Base-by-base conservation (phyloP, 2,888 invertebrate genomes). In the Phorcus lineatus region DNA sequence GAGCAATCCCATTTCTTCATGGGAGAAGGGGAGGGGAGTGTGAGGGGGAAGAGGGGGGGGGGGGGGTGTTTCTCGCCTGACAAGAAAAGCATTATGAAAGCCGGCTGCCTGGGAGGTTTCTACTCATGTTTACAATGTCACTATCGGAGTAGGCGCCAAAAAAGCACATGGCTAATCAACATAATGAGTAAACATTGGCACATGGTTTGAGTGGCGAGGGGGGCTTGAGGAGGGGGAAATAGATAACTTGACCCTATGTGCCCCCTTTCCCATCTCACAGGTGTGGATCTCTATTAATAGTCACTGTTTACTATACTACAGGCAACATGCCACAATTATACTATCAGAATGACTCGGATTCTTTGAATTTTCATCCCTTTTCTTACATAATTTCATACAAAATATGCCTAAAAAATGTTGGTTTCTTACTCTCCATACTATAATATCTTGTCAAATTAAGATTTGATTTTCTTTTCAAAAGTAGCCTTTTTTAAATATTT, bases 81-180 rank as follows among this genome's bases (percentile, higher is more conserved):
- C 70, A 36, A 31, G 70, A 36, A 40, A 70, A 36, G 70, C 70
- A 36, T 70, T 70, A 70, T 57, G 57, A 19, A 57, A 57, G 4
- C 70, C 36, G 19, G 31, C 70, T 70, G 31, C 36, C 62, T 7
- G 24, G 62, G 62, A 62, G 62, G 28, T 62, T 62, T 62, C 70
- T 19, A 70, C 70, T 70, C 19, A 9, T 70, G 70, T 36, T 36
- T 70, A 70, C 70, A 70, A 36, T 70, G 36, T 40, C 40, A 70
- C 70, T 40, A 19, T 36, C 31, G 36, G 70, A 36, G 40, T 36
- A 40, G 40, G 70, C 40, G 70, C 40, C 70, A 70, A 70, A 62
- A 83, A 76, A 83, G 81, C 86, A 85, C 86, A 86, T 86, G 86
- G 86, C 86, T 86, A 86, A 85, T 86, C 80, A 84, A 76, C 84